Base-by-base conservation (phyloP, 2,888 invertebrate genomes). In the Diarsia dahlii region DNA sequence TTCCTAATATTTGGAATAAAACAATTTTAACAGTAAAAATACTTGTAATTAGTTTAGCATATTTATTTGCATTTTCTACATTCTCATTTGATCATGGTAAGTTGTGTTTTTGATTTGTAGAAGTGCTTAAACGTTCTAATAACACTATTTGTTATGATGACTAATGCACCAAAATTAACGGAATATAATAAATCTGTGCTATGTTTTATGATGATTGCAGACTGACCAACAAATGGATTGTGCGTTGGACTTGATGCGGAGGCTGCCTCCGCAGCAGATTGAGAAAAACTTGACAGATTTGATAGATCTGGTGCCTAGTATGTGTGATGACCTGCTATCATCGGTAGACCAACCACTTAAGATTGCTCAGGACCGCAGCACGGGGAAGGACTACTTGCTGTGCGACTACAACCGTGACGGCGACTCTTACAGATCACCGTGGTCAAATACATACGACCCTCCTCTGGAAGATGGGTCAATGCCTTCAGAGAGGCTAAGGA, bases 331-430 rank as follows among this genome's bases (percentile, higher is more conserved):
- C 95, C 97, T 99, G 79, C 97, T 99, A 65, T 99, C 99, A 13
- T 99, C 99, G 0, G 99, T 99, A 23, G 99, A 99, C 95, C 99
- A 99, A 95, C 99, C 99, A 3, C 96, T 99, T 83, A 99, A 99
- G 97, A 99, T 99, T 90, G 99, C 99, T 80, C 98, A 98, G 94
- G 99, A 99, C 95, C 98, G 98, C 92, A 98, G 98, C 91, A 98
- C 98, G 86, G 99, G 99, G 67, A 99, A 99, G 95, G 99, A 99
- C 95, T 99, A 99, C 95, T 97, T 99, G 78, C 96, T 99, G 39
- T 99, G 99, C 95, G 99, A 99, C 96, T 99, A 99, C 93, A 99
- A 99, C 95, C 97, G 99, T 88, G 99, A 99, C 95, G 99, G 99
- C 39, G 99, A 99, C 96, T 99, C 99, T 1, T 99, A 99, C 95